phyloP scores from a whole-genome alignment of 2,888 invertebrate species.

The Shargacucullia verbasci region DNA sequence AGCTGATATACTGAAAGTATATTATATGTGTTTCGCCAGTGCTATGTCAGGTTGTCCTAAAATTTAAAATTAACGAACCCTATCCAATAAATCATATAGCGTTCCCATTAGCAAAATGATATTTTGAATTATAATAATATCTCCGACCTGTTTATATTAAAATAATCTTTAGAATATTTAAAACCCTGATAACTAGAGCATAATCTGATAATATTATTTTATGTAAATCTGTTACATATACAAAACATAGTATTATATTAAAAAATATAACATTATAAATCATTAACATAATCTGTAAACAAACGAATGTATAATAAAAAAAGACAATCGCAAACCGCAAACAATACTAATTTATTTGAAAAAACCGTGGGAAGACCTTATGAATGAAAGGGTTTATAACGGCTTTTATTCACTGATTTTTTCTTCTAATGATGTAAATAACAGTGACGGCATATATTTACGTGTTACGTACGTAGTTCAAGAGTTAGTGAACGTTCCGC shows the following conservation, averaged over 20 bases:
- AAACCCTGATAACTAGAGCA: too few species aligned
- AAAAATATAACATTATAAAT: conserved; percentile 4
- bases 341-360: not conserved
- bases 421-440: conserved; percentile 64
- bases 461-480: conserved; percentile 48
- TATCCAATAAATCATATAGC: conserved; percentile 5
- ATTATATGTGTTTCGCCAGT: conserved; percentile 7
- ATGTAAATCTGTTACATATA: too few species aligned
- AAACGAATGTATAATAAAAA: not conserved
- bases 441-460: conserved; percentile 61
- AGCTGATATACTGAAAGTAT: conserved; percentile 15
- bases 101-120: conserved; percentile 1
- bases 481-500: conserved; percentile 60
- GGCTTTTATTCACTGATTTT: conserved; percentile 33
- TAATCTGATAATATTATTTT: too few species aligned
- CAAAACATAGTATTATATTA: not conserved
- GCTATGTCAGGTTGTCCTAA: conserved; percentile 39
- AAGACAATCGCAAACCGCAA: conserved; percentile 15
- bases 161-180: too few species aligned
- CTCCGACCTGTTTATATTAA: not conserved
- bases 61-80: conserved; percentile 10
- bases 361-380: conserved; percentile 26
- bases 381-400: conserved; percentile 52
- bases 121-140: conserved; percentile 1
- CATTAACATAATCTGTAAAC: conserved; percentile 1